phyloP scores from a whole-genome alignment of 1,140 invertebrate genomes.

The Druon quercuslanigerum region DNA sequence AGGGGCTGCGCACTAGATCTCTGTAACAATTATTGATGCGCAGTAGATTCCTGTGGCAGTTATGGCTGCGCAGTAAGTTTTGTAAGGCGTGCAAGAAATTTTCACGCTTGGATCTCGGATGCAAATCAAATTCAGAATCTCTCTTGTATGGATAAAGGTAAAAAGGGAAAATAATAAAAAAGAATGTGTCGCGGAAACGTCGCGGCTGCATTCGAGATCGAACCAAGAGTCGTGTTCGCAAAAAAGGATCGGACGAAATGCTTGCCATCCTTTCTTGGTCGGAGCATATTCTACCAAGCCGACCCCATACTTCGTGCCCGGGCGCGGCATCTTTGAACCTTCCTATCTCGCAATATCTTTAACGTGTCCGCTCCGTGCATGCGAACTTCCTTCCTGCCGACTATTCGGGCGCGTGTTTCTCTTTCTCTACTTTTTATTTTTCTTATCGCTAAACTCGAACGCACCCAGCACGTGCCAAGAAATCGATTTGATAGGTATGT shows the following conservation, averaged over 20 bases:
- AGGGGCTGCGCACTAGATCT: too few species aligned
- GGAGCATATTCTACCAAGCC: not conserved
- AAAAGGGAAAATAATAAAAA: not conserved
- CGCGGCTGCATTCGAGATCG: slow-evolving; percentile 1
- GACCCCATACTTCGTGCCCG: slow-evolving; percentile 13
- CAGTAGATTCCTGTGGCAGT: too few species aligned
- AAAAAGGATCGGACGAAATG: slow-evolving; percentile 11
- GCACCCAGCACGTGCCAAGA: slow-evolving; percentile 7
- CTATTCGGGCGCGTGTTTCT: slow-evolving; percentile 22
- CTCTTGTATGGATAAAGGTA: not conserved
- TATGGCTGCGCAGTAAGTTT: too few species aligned
- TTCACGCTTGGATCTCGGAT: not conserved
- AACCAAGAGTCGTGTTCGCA: slow-evolving; percentile 4
- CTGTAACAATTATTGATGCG: too few species aligned
- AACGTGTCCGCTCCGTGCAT: slow-evolving; percentile 45
- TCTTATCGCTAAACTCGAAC: not conserved
- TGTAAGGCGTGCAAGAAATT: not conserved
- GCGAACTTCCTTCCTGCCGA: slow-evolving; percentile 59
- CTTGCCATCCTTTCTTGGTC: slow-evolving; percentile 24
- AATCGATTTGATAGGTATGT: not conserved
- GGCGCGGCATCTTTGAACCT: slow-evolving; percentile 36
- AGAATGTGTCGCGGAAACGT: not conserved
- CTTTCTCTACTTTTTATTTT: slow-evolving; percentile 27
- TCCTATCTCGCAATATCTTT: slow-evolving; percentile 55
- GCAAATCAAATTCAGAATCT: not conserved